A percentile compares a stretch with the other conserved stretches of the same genome.
Evolutionary conservation across 2,888 invertebrate genomes (phyloP).

Genomic region (Timema podura): DNA sequence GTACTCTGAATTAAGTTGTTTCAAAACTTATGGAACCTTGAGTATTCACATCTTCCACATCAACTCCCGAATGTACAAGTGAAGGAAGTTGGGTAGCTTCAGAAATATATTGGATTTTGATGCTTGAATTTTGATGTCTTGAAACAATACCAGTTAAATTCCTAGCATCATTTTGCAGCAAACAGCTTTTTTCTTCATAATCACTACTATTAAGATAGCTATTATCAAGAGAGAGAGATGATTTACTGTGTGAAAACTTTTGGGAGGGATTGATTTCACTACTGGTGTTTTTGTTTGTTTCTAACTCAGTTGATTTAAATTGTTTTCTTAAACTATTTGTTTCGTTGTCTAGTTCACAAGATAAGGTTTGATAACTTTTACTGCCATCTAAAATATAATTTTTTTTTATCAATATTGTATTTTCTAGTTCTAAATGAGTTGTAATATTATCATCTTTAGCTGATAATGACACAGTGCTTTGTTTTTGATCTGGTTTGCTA

Average conservation of each 20-base stretch:
- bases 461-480: neutral
- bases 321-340: too few relatives aligned
- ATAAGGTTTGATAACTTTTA: slow-evolving; percentile 1
- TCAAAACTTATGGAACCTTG: too few relatives aligned
- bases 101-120: too few relatives aligned
- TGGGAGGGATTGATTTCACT: neutral
- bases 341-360: too few relatives aligned
- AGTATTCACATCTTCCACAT: too few relatives aligned
- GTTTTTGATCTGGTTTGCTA: slow-evolving; percentile 13
- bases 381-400: slow-evolving; percentile 4
- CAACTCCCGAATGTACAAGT: too few relatives aligned
- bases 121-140: too few relatives aligned
- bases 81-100: too few relatives aligned
- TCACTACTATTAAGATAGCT: slow-evolving; percentile 14
- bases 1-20: too few relatives aligned
- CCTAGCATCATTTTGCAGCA: slow-evolving; percentile 19
- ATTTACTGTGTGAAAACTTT: slow-evolving; percentile 16
- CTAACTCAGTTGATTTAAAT: neutral
- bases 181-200: slow-evolving; percentile 26
- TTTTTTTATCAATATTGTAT: slow-evolving; percentile 11
- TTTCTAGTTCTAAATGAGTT: slow-evolving; percentile 5
- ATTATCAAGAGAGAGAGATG: neutral
- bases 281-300: neutral
- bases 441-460: neutral
- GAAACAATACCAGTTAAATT: neutral